Base-by-base conservation (phyloP, 2,113 vertebrate species). In the Petrocephalus zakoni region DNA sequence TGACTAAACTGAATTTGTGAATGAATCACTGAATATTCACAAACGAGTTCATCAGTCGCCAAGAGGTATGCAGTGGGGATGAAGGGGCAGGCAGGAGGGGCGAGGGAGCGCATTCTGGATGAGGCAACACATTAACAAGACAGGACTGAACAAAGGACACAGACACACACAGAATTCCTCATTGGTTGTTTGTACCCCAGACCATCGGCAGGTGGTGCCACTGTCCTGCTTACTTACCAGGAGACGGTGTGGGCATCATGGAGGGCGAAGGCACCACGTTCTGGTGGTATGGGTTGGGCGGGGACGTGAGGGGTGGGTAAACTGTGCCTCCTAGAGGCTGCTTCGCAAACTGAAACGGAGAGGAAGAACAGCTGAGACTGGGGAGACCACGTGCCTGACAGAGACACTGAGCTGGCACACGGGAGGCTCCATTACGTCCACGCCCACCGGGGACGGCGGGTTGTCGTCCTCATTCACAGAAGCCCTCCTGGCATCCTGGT, bases 391-490 rank as follows among this genome's bases (percentile, higher is more conserved):
- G 93, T 0, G 92, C 91, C 90, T 13, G 92, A 47, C 95, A 97
- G 97, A 90, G 95, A 96, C 53, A 93, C 94, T 91, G 46, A 98
- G 93, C 88, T 98, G 98, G 34, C 94, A 97, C 92, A 98, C 96
- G 92, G 98, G 95, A 86, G 94, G 97, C 93, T 99, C 98, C 96
- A 98, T 98, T 95, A 97, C 94, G 75, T 99, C 98, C 5, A 95
- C 97, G 72, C 97, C 97, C 58, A 98, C 97, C n/a, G 98, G 98
- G 86, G 98, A 99, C 55, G 98, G 98, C 0, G 98, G 98, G 92
- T 99, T 99, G 93, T 99, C 98, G 0, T 99, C 98, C 89, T 99
- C 98, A 55, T 98, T 99, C 90, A 99, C 96, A 0, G 98, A 99
- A 78, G 98, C 96, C 46, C 98, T 95, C 89, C 98, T 96, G 87